phyloP scores from a whole-genome alignment of 2,113 vertebrate genomes.

The Tragelaphus imberbis region DNA sequence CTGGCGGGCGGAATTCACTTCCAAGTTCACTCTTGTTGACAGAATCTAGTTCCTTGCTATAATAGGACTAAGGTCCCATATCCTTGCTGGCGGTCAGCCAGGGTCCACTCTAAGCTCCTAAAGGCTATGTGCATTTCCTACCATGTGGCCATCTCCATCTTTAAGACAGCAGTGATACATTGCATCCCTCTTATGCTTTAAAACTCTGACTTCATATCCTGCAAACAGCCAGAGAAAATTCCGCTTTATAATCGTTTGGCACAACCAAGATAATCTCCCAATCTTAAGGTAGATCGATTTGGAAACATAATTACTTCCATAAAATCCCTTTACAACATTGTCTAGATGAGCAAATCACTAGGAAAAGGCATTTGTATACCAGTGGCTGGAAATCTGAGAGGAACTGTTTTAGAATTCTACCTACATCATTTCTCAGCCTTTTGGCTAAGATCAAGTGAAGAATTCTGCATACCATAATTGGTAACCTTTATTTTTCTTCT shows the following conservation, averaged over 20 bases:
- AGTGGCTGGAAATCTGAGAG: not conserved
- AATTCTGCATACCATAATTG: not conserved
- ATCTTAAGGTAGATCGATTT: not conserved
- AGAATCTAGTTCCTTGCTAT: not conserved
- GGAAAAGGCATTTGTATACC: not conserved
- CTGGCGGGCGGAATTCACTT: not conserved
- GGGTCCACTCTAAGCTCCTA: not conserved
- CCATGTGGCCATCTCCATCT: not conserved
- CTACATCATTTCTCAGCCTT: not conserved
- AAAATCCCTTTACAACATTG: not conserved
- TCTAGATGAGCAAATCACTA: not conserved
- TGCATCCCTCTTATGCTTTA: not conserved
- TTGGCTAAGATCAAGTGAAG: not conserved
- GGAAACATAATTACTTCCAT: not conserved
- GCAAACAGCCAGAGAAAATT: not conserved
- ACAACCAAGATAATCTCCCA: not conserved
- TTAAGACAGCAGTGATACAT: not conserved
- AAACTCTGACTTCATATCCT: not conserved
- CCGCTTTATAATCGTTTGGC: not conserved
- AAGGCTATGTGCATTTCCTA: not conserved
- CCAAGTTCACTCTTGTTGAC: not conserved
- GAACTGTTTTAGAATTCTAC: not conserved
- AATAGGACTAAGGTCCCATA: not conserved
- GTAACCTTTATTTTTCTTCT: slow-evolving; percentile 2
- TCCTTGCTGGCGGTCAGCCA: not conserved